Conservation (phyloP, 2,113 vertebrate genomes). For the Oophaga pumilio region DNA sequence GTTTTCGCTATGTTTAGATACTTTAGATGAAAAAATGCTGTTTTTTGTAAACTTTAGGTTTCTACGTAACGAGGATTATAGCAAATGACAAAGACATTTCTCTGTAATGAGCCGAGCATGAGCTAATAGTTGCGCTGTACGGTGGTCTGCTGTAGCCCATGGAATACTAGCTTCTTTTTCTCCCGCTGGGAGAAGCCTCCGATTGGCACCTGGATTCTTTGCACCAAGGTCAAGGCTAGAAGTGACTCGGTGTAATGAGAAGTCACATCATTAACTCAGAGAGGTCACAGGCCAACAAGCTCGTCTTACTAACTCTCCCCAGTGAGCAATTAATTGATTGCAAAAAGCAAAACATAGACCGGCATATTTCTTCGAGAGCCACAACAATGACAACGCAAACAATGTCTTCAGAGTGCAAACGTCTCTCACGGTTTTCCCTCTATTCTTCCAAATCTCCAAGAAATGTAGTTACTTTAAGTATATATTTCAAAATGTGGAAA, state of each 20-base stretch:
- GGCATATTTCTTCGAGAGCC: constrained; percentile 3
- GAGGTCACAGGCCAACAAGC: constrained; percentile 41
- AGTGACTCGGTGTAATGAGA: constrained; percentile 30
- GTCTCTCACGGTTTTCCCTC: not conserved
- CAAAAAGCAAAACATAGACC: constrained; percentile 36
- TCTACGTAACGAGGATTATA: not conserved
- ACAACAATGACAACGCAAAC: not conserved
- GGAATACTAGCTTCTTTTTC: not conserved
- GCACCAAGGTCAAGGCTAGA: constrained; percentile 42
- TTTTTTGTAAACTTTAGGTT: not conserved
- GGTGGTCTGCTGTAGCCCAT: constrained; percentile 24
- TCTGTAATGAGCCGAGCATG: constrained; percentile 23
- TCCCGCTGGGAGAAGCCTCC: constrained; percentile 26
- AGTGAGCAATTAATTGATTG: constrained; percentile 52
- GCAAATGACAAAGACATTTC: constrained; percentile 17
- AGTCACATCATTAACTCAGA: constrained; percentile 33
- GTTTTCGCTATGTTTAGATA: too few species aligned
- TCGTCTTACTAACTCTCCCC: constrained; percentile 36
- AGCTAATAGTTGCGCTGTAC: not conserved
- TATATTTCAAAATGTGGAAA: not conserved
- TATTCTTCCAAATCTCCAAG: not conserved
- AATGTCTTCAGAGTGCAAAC: not conserved
- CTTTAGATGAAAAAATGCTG: not conserved
- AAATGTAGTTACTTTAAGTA: not conserved
- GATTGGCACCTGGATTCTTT: constrained; percentile 31